Evolutionary conservation across 2,888 invertebrate species (phyloP).

Genomic region (Patella ulyssiponensis): DNA sequence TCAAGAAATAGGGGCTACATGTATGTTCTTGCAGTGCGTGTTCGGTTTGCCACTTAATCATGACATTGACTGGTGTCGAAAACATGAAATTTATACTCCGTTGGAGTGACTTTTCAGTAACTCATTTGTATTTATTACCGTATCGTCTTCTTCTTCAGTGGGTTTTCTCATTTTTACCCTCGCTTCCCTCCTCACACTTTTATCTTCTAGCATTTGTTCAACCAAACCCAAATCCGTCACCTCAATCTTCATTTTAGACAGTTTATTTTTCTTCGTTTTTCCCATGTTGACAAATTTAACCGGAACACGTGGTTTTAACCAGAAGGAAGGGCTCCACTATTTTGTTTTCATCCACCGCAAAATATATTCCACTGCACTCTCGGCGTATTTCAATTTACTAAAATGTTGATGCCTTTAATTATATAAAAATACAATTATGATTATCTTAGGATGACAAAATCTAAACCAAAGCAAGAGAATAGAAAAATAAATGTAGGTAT

Average conservation of each 20-base stretch:
- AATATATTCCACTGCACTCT: too few relatives aligned
- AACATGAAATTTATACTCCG: not conserved
- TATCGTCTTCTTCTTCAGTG: slow-evolving; percentile 81
- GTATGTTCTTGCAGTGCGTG: too few relatives aligned
- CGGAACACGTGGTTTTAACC: not conserved
- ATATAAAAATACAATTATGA: too few relatives aligned
- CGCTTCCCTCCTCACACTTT: slow-evolving; percentile 78
- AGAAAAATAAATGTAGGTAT: too few relatives aligned
- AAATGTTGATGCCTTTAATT: too few relatives aligned
- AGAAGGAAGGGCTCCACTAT: not conserved
- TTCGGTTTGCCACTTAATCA: too few relatives aligned
- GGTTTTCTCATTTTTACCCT: slow-evolving; percentile 79
- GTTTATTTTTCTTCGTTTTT: slow-evolving; percentile 81
- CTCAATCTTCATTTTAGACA: slow-evolving; percentile 72
- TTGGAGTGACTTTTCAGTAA: not conserved
- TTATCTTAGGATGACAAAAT: too few relatives aligned
- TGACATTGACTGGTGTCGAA: too few relatives aligned
- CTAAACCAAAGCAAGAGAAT: too few relatives aligned
- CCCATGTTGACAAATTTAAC: slow-evolving; percentile 77
- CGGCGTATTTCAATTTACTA: too few relatives aligned
- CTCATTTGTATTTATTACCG: slow-evolving; percentile 73
- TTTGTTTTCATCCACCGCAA: too few relatives aligned
- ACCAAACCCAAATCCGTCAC: slow-evolving; percentile 76
- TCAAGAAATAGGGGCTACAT: too few relatives aligned
- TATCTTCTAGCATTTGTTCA: slow-evolving; percentile 82